Conservation (phyloP, 2,888 invertebrate genomes). For the Anticlea derivata region DNA sequence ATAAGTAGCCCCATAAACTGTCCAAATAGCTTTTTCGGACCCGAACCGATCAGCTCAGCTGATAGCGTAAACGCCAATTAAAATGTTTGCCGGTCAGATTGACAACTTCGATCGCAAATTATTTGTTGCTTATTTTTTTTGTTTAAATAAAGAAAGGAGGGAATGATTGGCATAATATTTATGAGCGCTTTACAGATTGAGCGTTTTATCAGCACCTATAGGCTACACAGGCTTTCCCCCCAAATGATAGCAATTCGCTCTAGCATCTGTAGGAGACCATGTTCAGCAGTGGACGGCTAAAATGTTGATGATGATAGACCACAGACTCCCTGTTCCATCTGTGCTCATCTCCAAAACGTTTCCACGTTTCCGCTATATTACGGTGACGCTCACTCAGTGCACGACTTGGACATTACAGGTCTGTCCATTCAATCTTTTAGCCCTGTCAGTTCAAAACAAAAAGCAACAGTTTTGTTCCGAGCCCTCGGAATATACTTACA, state of each 20-base stretch:
- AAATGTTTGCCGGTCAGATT: constrained; percentile 41
- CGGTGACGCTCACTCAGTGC: too few species aligned
- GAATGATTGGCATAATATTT: too few species aligned
- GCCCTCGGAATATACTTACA: constrained; percentile 21
- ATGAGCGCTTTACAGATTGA: too few species aligned
- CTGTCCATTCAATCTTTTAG: constrained; percentile 26
- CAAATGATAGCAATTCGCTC: too few species aligned
- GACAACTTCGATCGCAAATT: constrained; percentile 22
- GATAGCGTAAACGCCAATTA: constrained; percentile 53
- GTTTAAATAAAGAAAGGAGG: background rate
- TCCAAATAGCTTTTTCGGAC: constrained; percentile 36
- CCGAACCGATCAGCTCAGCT: constrained; percentile 24
- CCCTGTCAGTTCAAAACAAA: constrained; percentile 28
- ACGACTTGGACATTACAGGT: background rate
- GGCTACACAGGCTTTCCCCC: too few species aligned
- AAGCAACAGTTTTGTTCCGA: constrained; percentile 23
- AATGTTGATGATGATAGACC: too few species aligned
- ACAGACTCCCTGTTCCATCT: too few species aligned
- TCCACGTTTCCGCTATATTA: too few species aligned
- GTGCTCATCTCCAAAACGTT: too few species aligned
- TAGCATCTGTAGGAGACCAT: too few species aligned
- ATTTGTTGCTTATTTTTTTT: background rate
- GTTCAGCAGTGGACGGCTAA: too few species aligned
- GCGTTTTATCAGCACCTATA: too few species aligned
- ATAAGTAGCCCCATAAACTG: constrained; percentile 30